Evolutionary conservation across 2,888 invertebrate species (phyloP).

Genomic region (Rotaria magnacalcarata): DNA sequence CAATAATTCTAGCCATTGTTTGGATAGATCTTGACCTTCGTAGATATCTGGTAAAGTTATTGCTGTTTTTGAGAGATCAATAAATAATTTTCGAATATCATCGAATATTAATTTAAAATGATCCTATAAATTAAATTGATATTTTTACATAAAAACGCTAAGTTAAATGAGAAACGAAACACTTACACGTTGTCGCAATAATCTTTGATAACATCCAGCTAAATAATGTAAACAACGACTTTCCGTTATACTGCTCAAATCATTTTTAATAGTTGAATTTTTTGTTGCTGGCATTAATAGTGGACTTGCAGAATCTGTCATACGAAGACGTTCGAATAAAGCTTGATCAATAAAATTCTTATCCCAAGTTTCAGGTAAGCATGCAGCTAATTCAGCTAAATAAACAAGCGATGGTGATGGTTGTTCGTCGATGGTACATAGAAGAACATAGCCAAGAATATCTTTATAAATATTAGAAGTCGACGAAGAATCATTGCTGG

Average conservation of each 20-base stretch:
- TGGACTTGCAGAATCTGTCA: neutral
- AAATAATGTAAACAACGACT: neutral
- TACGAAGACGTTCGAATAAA: slow-evolving; percentile 25
- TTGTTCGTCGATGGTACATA: slow-evolving; percentile 17
- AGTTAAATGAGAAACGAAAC: neutral
- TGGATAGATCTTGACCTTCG: neutral
- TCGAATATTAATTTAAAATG: neutral
- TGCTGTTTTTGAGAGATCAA: slow-evolving; percentile 2
- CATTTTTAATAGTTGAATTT: no score
- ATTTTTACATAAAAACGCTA: neutral
- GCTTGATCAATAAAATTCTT: neutral
- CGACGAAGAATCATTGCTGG: neutral
- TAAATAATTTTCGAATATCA: neutral
- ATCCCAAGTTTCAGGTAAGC: neutral
- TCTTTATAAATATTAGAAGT: neutral
- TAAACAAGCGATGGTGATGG: neutral
- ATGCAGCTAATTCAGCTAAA: neutral
- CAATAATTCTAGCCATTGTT: slow-evolving; percentile 23
- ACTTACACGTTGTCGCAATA: neutral
- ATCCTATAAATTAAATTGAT: neutral
- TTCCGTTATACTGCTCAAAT: neutral
- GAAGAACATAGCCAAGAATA: neutral
- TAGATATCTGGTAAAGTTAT: neutral
- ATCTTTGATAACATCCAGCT: slow-evolving; percentile 1
- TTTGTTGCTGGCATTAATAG: neutral